A percentile compares a stretch with the other conserved stretches of the same genome.
Evolutionary conservation across 2,113 vertebrate species (phyloP).

Genomic region (Takifugu flavidus): DNA sequence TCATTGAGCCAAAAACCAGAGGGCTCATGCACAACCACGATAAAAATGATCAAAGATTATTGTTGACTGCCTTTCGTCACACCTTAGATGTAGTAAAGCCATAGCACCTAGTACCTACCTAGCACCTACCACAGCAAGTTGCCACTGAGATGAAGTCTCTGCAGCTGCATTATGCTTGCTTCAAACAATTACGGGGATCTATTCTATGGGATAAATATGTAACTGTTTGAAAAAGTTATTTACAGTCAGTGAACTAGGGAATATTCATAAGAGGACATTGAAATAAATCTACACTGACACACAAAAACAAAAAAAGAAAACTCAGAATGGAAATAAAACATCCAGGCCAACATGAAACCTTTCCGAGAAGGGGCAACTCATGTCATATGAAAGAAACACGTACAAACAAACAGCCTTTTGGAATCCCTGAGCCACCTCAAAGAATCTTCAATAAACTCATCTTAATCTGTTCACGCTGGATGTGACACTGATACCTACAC

Average conservation of each 20-base stretch:
- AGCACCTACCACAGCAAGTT: too few species aligned
- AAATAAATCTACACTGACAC: slow-evolving; percentile 27
- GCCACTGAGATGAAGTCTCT: too few species aligned
- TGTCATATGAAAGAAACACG: neutral
- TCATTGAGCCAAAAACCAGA: slow-evolving; percentile 13
- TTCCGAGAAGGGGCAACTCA: neutral
- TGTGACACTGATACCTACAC: neutral
- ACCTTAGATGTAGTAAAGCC: too few species aligned
- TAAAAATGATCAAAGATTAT: too few species aligned
- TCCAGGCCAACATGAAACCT: neutral
- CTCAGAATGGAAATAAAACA: neutral
- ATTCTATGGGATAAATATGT: too few species aligned
- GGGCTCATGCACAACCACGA: too few species aligned
- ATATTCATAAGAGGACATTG: slow-evolving; percentile 2
- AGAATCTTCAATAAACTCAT: slow-evolving; percentile 48
- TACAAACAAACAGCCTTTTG: neutral
- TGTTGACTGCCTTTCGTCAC: too few species aligned
- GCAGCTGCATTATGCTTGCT: too few species aligned
- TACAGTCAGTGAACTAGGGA: too few species aligned
- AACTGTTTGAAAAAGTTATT: too few species aligned
- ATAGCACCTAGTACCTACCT: too few species aligned
- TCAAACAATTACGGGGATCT: too few species aligned
- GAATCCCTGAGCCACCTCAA: slow-evolving; percentile 46
- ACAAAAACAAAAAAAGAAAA: neutral
- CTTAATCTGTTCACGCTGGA: neutral